Evolutionary conservation across 2,888 invertebrate species (phyloP).

Genomic region (Xanthia icteritia): DNA sequence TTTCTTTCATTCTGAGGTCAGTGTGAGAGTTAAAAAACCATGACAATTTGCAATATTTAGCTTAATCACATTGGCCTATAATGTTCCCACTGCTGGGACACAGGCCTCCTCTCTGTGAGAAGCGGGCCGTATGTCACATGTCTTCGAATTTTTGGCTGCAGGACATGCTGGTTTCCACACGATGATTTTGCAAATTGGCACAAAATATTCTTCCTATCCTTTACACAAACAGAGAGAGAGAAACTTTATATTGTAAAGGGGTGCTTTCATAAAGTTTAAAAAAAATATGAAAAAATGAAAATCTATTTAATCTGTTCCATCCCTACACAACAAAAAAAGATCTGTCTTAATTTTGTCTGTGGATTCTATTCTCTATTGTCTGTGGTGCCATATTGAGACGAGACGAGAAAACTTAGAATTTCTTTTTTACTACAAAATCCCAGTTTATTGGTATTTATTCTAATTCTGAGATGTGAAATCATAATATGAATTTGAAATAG

Average conservation of each 20-base stretch:
- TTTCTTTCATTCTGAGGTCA: not conserved
- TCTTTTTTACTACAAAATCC: constrained; percentile 49
- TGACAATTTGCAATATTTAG: too few species aligned
- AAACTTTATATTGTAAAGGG: too few species aligned
- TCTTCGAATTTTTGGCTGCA: not conserved
- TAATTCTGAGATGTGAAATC: constrained; percentile 67
- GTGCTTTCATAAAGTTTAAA: too few species aligned
- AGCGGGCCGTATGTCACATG: not conserved
- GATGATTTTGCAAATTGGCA: not conserved
- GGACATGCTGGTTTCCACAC: not conserved
- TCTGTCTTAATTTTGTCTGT: constrained; percentile 41
- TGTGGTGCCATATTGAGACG: constrained; percentile 50
- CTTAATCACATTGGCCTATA: too few species aligned
- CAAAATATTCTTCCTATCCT: not conserved
- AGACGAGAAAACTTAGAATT: constrained; percentile 39
- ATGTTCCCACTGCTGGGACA: too few species aligned
- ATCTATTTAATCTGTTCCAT: constrained; percentile 7
- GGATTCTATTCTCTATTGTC: constrained; percentile 31
- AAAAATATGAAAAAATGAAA: too few species aligned
- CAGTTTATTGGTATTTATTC: constrained; percentile 25
- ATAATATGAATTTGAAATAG: constrained; percentile 44
- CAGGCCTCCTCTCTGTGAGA: too few species aligned
- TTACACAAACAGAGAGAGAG: not conserved
- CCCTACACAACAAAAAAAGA: not conserved
- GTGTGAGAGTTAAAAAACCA: too few species aligned